phyloP scores from a whole-genome alignment of 2,113 vertebrate genomes.

The Dryoscopus gambensis region DNA sequence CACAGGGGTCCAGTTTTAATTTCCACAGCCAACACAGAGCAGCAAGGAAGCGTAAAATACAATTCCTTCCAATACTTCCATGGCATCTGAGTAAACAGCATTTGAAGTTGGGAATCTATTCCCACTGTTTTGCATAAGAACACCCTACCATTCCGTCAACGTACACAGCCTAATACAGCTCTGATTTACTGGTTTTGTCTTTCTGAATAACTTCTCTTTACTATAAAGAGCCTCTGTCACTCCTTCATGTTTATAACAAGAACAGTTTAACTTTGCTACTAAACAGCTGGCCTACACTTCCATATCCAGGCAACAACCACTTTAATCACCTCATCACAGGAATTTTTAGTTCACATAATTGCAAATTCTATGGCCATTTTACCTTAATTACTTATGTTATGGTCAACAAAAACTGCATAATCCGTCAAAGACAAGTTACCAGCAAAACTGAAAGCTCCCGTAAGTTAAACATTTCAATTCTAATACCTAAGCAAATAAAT shows the following conservation, averaged over 20 bases:
- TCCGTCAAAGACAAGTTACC: not conserved
- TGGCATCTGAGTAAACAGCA: not conserved
- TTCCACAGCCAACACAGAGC: not conserved
- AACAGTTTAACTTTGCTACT: not conserved
- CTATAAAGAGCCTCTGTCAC: not conserved
- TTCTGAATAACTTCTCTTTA: not conserved
- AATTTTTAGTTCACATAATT: not conserved
- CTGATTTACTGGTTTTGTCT: not conserved
- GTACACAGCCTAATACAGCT: not conserved
- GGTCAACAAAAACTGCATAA: not conserved
- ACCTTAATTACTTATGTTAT: not conserved
- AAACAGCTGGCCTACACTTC: not conserved
- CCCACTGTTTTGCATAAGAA: not conserved
- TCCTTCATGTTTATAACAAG: not conserved
- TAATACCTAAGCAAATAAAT: not conserved
- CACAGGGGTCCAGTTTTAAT: not conserved
- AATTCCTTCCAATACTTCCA: not conserved
- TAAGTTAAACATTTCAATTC: not conserved
- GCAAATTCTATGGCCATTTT: not conserved
- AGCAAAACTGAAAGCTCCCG: not conserved
- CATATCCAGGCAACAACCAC: not conserved
- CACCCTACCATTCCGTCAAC: not conserved
- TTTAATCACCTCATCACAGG: not conserved
- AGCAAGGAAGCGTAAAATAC: not conserved
- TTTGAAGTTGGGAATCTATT: not conserved